These are phyloP conservation scores for Vombatus ursinus DNA, from an alignment of 2,113 vertebrate species.

Conservation along the genomic window DNA sequence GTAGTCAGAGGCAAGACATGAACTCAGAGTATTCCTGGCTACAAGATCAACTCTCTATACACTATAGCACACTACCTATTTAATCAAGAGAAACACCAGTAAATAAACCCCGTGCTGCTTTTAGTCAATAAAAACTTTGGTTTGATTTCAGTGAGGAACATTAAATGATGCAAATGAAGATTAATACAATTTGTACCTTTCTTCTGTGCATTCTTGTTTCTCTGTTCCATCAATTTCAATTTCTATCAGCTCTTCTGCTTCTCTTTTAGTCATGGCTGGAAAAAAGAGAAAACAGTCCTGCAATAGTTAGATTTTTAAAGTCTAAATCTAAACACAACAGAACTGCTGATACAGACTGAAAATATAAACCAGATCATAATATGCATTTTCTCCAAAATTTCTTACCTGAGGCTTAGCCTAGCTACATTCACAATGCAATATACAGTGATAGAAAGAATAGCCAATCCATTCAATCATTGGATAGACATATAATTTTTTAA, in stretches of 20 bases:
- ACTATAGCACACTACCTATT: background rate
- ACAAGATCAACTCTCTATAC: background rate
- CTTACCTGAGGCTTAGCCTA: background rate
- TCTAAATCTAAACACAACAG: background rate
- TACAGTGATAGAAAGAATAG: background rate
- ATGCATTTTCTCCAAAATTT: background rate
- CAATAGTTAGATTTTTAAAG: slow-evolving; percentile 66
- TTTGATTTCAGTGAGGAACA: background rate
- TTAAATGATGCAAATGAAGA: background rate
- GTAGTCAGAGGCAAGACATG: background rate
- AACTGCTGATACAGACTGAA: background rate
- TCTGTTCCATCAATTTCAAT: slow-evolving; percentile 98
- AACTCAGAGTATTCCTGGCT: background rate
- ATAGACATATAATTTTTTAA: background rate
- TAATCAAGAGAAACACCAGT: background rate
- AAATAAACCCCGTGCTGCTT: background rate
- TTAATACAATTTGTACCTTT: slow-evolving; percentile 87
- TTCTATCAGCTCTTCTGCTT: slow-evolving; percentile 98
- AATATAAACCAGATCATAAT: background rate
- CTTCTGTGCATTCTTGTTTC: slow-evolving; percentile 96
- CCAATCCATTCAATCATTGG: background rate
- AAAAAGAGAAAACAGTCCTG: slow-evolving; percentile 73
- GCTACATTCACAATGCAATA: background rate
- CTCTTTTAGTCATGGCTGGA: slow-evolving; percentile 95
- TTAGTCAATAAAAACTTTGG: background rate